Percentiles rank a stretch among this genome's conserved stretches.
Conservation (phyloP, 2,113 vertebrate genomes). For the Bufo gargarizans region DNA sequence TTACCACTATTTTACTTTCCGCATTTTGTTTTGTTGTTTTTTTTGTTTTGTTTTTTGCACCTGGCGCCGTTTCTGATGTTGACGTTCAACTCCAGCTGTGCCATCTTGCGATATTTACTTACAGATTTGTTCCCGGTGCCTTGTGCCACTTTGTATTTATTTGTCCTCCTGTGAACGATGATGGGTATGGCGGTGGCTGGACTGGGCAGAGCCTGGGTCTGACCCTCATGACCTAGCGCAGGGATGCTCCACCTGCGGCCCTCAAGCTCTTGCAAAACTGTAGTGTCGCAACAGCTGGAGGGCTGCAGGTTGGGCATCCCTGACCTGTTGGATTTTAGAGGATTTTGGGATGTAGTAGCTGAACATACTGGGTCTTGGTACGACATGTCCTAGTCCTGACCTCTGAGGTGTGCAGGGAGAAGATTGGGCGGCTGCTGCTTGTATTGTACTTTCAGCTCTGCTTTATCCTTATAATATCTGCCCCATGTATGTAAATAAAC, state of each 20-base stretch:
- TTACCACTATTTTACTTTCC: background rate
- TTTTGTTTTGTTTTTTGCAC: background rate
- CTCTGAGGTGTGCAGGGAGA: background rate
- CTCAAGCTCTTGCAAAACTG: too few relatives aligned
- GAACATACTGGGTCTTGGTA: background rate
- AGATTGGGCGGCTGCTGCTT: background rate
- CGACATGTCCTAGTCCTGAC: background rate
- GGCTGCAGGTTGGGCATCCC: too few relatives aligned
- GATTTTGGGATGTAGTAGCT: background rate
- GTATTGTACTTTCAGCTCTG: background rate
- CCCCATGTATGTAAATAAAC: background rate
- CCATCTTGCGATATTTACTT: background rate
- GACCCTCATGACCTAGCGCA: background rate
- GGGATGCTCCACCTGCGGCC: background rate
- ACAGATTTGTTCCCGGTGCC: background rate
- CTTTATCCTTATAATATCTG: background rate
- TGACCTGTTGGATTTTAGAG: background rate
- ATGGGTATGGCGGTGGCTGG: background rate
- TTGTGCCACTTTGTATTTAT: background rate
- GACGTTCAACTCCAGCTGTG: background rate
- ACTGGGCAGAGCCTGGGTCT: background rate
- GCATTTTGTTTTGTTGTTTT: background rate
- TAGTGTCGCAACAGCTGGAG: too few relatives aligned
- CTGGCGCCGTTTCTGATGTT: background rate
- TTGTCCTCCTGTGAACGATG: background rate